Conservation (phyloP, 1,140 invertebrate species). For the Pseudomyrmex concolor region DNA sequence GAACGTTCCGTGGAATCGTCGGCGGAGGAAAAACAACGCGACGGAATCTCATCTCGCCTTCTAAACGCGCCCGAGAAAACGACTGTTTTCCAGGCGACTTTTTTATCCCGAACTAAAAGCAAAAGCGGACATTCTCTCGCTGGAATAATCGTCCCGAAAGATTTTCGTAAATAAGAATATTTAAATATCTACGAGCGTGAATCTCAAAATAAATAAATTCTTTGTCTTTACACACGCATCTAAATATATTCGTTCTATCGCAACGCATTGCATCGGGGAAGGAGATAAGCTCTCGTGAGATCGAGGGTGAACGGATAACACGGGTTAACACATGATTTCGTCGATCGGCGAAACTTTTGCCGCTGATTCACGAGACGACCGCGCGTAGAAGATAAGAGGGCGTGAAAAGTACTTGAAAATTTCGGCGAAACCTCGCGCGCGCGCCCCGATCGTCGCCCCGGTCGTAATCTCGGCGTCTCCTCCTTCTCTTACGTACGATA, state of each 20-base stretch:
- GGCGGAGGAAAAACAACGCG: constrained; percentile 65
- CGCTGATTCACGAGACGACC: not conserved
- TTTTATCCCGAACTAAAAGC: not conserved
- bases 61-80: constrained; percentile 48
- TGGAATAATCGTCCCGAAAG: not conserved
- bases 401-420: constrained; percentile 38
- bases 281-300: constrained; percentile 3
- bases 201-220: too few species aligned
- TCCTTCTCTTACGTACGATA: constrained; percentile 68
- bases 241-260: not conserved
- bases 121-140: not conserved
- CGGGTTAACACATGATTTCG: constrained; percentile 13
- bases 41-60: constrained; percentile 63
- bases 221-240: too few species aligned
- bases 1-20: constrained; percentile 67
- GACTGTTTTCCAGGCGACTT: constrained; percentile 38
- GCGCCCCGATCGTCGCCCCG: constrained; percentile 1
- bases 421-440: constrained; percentile 28
- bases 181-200: not conserved
- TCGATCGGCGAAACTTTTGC: constrained; percentile 22
- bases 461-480: constrained; percentile 34
- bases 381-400: not conserved
- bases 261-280: not conserved
- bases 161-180: not conserved
- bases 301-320: not conserved